A percentile compares a stretch with the other conserved stretches of the same genome.
These are phyloP conservation scores for Zosterops pallidus DNA, from an alignment of 2,113 vertebrate genomes.

Conservation along the genomic window DNA sequence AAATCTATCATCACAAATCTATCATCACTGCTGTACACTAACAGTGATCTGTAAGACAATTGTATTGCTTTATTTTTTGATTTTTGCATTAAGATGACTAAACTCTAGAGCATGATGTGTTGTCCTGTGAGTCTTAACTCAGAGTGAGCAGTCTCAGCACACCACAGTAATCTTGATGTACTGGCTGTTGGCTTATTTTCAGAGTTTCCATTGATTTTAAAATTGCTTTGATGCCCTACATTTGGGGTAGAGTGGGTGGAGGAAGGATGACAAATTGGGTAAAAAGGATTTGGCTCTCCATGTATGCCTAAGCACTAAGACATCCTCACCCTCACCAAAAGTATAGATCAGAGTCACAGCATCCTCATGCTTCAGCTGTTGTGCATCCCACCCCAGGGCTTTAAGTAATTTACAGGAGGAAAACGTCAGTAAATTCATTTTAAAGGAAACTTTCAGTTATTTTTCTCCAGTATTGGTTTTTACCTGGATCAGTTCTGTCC, in stretches of 20 bases:
- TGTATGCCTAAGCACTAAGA: neutral
- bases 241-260: neutral
- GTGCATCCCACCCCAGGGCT: neutral
- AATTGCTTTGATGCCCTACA: slow-evolving; percentile 47
- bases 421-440: slow-evolving; percentile 49
- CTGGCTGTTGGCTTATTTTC: slow-evolving; percentile 32
- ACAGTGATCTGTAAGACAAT: neutral
- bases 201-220: slow-evolving; percentile 55
- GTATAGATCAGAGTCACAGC: neutral
- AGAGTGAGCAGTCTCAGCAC: neutral
- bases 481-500: neutral
- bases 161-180: slow-evolving; percentile 9
- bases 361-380: neutral
- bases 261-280: neutral
- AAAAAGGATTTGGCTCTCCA: slow-evolving; percentile 16
- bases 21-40: neutral
- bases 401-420: neutral
- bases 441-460: slow-evolving; percentile 36
- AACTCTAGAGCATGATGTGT: neutral
- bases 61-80: neutral
- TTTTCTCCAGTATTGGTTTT: neutral
- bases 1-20: neutral
- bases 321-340: neutral
- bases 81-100: neutral
- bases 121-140: slow-evolving; percentile 4